Base-by-base conservation (phyloP, 2,797 vertebrate genomes). In the Peromyscus eremicus region DNA sequence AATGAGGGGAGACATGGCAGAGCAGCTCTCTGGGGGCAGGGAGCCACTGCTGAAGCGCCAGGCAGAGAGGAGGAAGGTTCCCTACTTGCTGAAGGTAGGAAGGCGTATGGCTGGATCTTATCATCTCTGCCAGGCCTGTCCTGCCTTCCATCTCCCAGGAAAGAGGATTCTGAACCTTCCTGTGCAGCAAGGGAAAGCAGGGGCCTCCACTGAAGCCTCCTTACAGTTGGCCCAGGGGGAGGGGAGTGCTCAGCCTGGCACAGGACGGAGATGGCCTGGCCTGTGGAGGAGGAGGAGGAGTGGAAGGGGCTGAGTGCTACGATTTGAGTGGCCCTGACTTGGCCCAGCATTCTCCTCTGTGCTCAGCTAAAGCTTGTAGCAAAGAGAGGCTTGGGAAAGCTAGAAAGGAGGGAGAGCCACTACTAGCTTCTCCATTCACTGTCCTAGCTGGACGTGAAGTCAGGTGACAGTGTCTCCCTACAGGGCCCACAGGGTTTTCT, bases 1-100 rank as follows among this genome's bases (percentile, higher is more conserved):
- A 96, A 91, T 85, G 95, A 94, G 84, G 95, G 97, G 94, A 95
- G 81, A 95, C 81, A 83, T 94, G 81, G 94, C 77, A 52, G 83
- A 93, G 86, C 80, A 88, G 68, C 49, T 96, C 94, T 96, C 81
- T 98, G 91, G 94, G 96, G 81, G 80, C 62, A 95, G 92, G 95
- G 95, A 97, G 85, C 94, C 95, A 94, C 96, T 95, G 94, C 92
- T 73, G 40, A 96, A 94, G 91, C 14, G 0, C 88, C 85, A 95
- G 93, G 71, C 93, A 49, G 86, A 71, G 49, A 92, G 85, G 70
- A 94, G 84, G 83, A 55, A 37, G 66, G 82, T 68, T 96, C 91
- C 95, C 89, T 97, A 91, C 52, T 82, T 93, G 88, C 84, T 66
- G 32, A 70, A 82, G 87, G 73, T 79, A 77, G 77, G 73, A 77